Base-by-base conservation (phyloP, 2,113 vertebrate species). In the Callospermophilus lateralis region DNA sequence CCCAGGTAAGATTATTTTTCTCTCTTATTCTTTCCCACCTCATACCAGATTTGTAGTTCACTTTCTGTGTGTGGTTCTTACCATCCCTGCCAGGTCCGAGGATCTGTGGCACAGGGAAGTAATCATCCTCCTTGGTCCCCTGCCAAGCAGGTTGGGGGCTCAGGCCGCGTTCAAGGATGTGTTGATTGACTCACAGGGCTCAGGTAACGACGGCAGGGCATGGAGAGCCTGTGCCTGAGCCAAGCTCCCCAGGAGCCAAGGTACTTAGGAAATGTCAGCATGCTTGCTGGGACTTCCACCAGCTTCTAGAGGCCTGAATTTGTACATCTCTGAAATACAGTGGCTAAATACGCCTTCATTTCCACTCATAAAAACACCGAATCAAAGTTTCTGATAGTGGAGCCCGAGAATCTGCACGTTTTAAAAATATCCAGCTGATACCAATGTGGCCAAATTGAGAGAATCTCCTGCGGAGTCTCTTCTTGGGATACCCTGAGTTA, bases 311-410 rank as follows among this genome's bases (percentile, higher is more conserved):
- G n/a, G 45, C 42, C 32, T 72, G 24, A 63, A 26, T 70, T 72
- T 91, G 84, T 58, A 76, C 26, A 30, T 81, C 51, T 10, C 0
- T 8, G 37, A 72, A 61, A 81, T 51, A 87, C 51, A 16, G 0
- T 45, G 24, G 58, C 86, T 67, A 67, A 85, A 89, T 30, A 39
- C 79, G 96, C 95, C 96, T 98, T 96, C 94, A 37, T 94, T 97
- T 93, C 48, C 30, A 24, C 32, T 74, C 42, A 78, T 26, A 61
- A 61, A 61, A n/a, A 4, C 63, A 70, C 53, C 34, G 12, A 93
- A 85, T 51, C 16, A 74, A 48, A 11, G 37, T 86, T 83, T 89
- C 45, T 86, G n/a, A 61, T 78, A 70, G 45, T 7, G 4, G 16
- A 11, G 13, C 37, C 28, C 34, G 22, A 91, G 84, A 51, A 15